Evolutionary conservation across 1,140 invertebrate species (phyloP).

Genomic region (Bradynema listronoti): DNA sequence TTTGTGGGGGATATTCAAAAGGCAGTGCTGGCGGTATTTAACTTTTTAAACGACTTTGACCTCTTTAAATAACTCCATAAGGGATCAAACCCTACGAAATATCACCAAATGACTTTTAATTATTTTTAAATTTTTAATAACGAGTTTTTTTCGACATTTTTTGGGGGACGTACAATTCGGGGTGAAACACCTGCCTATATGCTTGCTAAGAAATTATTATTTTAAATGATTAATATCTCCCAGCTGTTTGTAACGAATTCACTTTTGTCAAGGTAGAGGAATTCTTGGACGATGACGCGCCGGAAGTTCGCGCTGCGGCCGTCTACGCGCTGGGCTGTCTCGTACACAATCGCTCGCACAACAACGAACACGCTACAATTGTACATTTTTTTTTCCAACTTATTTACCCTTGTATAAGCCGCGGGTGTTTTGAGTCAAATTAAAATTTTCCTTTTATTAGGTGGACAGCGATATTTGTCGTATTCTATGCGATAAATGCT

Average conservation of each 20-base stretch:
- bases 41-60: neutral
- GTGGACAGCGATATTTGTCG: constrained; percentile 53
- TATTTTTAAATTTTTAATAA: neutral
- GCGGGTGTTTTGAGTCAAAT: too few relatives aligned
- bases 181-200: too few relatives aligned
- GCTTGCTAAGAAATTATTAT: neutral
- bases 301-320: constrained; percentile 54
- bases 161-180: constrained; percentile 1
- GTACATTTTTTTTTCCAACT: neutral
- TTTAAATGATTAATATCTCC: neutral
- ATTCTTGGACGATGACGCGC: constrained; percentile 47
- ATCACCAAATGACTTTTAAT: neutral
- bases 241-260: constrained; percentile 1
- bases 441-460: constrained; percentile 22
- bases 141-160: constrained; percentile 7
- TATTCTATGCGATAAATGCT: constrained; percentile 48
- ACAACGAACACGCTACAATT: neutral
- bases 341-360: constrained; percentile 48
- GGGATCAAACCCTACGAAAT: neutral
- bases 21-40: neutral
- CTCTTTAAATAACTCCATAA: neutral
- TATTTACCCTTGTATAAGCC: too few relatives aligned
- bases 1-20: neutral
- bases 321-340: constrained; percentile 55
- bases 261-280: constrained; percentile 20